Conservation (phyloP, 2,888 invertebrate genomes). For the Pimpla rufipes region DNA sequence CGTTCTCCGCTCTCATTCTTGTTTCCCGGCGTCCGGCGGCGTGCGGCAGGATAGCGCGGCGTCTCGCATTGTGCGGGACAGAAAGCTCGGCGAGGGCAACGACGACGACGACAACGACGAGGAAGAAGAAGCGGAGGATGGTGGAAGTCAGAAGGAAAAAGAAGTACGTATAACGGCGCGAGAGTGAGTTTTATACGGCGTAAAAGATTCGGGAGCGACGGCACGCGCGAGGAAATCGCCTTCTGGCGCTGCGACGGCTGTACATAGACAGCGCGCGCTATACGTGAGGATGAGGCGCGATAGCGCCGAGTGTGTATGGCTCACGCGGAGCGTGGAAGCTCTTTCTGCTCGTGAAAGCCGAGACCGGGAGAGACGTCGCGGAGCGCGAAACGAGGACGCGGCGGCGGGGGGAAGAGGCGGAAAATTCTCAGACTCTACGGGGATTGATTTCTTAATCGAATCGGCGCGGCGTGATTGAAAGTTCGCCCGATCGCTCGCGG, state of each 20-base stretch:
- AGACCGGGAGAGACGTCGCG: conserved; percentile 32
- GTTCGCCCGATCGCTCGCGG: conserved; percentile 8
- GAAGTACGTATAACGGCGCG: conserved; percentile 25
- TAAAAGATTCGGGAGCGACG: conserved; percentile 21
- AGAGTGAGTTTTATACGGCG: conserved; percentile 22
- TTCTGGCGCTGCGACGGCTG: conserved; percentile 12
- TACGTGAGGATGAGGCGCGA: conserved; percentile 5
- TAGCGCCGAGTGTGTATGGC: conserved; percentile 18
- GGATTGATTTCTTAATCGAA: conserved; percentile 64
- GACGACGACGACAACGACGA: too few relatives aligned
- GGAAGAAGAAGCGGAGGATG: too few relatives aligned
- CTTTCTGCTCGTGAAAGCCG: conserved; percentile 31
- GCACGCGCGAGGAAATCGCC: conserved; percentile 42
- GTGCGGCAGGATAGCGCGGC: conserved; percentile 49
- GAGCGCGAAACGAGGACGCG: conserved; percentile 22
- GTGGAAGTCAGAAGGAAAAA: conserved; percentile 14
- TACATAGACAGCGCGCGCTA: neutral
- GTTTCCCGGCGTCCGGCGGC: conserved; percentile 13
- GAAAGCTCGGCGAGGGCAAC: conserved; percentile 64
- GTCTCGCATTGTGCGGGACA: conserved; percentile 73
- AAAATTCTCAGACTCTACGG: conserved; percentile 50
- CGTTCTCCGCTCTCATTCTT: conserved; percentile 55
- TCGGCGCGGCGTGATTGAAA: conserved; percentile 37
- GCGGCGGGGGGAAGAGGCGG: too few relatives aligned
- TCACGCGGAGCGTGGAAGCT: conserved; percentile 5